Percentiles rank a stretch among this genome's conserved stretches.
phyloP scores from a whole-genome alignment of 2,888 invertebrate genomes.

The Dilophus febrilis region DNA sequence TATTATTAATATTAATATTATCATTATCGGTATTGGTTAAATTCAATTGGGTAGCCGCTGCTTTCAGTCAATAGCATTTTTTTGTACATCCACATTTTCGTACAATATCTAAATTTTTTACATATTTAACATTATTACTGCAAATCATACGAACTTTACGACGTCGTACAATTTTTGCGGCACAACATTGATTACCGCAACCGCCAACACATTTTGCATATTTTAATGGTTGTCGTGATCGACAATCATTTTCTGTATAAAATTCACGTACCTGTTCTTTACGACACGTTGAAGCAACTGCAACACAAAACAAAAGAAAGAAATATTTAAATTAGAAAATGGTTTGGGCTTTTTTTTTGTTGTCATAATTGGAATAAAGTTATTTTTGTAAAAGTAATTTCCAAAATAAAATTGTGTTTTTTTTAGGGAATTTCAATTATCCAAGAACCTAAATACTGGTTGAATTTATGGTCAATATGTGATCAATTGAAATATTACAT shows the following conservation, averaged over 20 bases:
- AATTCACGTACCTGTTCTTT: slow-evolving; percentile 83
- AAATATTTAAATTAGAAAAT: too few relatives aligned
- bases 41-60: slow-evolving; percentile 36
- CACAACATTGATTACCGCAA: slow-evolving; percentile 75
- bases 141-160: slow-evolving; percentile 89
- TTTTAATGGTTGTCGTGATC: slow-evolving; percentile 77
- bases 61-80: slow-evolving; percentile 64
- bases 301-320: too few relatives aligned
- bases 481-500: too few relatives aligned
- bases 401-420: too few relatives aligned
- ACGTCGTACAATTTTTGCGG: slow-evolving; percentile 79
- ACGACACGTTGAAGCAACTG: slow-evolving; percentile 59
- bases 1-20: slow-evolving; percentile 6
- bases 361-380: too few relatives aligned
- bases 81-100: slow-evolving; percentile 91
- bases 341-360: too few relatives aligned
- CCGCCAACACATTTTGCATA: slow-evolving; percentile 72
- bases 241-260: slow-evolving; percentile 80
- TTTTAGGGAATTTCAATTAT: too few relatives aligned
- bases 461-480: too few relatives aligned
- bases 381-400: too few relatives aligned
- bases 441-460: too few relatives aligned
- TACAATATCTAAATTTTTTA: slow-evolving; percentile 90
- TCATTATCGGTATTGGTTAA: slow-evolving; percentile 15
- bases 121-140: slow-evolving; percentile 80